Percentiles rank a stretch among this genome's conserved stretches.
These are phyloP conservation scores for Morus bassanus DNA, from an alignment of 2,797 vertebrate species.

Conservation along the genomic window DNA sequence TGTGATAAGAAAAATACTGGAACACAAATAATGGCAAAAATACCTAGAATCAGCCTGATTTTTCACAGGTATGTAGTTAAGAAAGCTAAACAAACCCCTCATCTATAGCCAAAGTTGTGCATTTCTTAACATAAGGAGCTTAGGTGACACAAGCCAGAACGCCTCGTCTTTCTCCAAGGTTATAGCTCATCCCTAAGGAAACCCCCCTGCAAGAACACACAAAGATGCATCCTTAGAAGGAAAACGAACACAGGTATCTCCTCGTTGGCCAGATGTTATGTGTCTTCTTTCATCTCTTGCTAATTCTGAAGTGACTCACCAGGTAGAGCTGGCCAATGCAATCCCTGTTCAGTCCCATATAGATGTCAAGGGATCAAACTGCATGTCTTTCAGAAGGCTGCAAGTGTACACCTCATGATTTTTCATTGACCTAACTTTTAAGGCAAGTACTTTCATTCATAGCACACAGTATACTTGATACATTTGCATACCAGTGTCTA, in stretches of 20 bases:
- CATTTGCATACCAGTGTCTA: background rate
- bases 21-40: background rate
- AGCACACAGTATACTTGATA: background rate
- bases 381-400: background rate
- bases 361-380: background rate
- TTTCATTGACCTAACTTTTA: background rate
- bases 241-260: background rate
- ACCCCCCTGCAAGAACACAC: background rate
- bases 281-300: background rate
- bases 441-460: background rate
- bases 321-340: background rate
- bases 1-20: background rate
- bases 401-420: rapidly evolving
- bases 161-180: background rate
- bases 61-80: background rate
- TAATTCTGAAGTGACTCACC: background rate
- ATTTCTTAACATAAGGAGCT: background rate
- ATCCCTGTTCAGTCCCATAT: background rate
- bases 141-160: background rate
- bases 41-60: background rate
- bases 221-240: background rate
- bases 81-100: rapidly evolving
- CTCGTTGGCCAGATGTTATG: background rate
- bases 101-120: background rate
- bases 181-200: background rate